These are phyloP conservation scores for Ferdinandea cuprea DNA, from an alignment of 2,888 invertebrate species.

Conservation along the genomic window DNA sequence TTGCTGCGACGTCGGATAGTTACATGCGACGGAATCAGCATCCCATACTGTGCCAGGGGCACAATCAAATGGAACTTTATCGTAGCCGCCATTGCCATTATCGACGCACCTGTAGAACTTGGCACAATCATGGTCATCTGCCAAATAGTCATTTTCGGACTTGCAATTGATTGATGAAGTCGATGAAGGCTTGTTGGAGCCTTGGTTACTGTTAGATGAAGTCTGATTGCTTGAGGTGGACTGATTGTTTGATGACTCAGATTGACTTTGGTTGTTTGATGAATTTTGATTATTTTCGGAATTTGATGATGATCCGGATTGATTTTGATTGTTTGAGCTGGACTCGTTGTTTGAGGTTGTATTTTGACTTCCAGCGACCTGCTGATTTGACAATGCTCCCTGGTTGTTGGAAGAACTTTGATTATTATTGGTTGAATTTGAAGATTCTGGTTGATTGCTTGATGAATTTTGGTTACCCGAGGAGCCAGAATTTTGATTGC, in stretches of 20 bases:
- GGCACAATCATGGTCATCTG: conserved; percentile 84
- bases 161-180: conserved; percentile 78
- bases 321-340: conserved; percentile 63
- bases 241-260: conserved; percentile 27
- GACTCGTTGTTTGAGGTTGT: conserved; percentile 64
- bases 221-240: conserved; percentile 14
- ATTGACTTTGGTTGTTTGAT: conserved; percentile 56
- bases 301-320: conserved; percentile 48
- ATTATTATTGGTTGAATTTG: conserved; percentile 26
- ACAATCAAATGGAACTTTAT: conserved; percentile 86
- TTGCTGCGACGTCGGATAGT: conserved; percentile 80
- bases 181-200: conserved; percentile 60
- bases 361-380: conserved; percentile 23
- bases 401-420: conserved; percentile 60
- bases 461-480: conserved; percentile 42
- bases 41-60: conserved; percentile 88
- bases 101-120: conserved; percentile 89
- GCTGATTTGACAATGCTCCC: not conserved
- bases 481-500: conserved; percentile 63
- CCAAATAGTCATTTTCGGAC: conserved; percentile 82
- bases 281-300: conserved; percentile 48
- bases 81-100: conserved; percentile 85
- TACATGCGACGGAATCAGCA: conserved; percentile 80
- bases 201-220: conserved; percentile 49
- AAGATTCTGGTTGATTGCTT: conserved; percentile 47